Conservation (phyloP, 2,113 vertebrate species). For the Lepisosteus osseus region DNA sequence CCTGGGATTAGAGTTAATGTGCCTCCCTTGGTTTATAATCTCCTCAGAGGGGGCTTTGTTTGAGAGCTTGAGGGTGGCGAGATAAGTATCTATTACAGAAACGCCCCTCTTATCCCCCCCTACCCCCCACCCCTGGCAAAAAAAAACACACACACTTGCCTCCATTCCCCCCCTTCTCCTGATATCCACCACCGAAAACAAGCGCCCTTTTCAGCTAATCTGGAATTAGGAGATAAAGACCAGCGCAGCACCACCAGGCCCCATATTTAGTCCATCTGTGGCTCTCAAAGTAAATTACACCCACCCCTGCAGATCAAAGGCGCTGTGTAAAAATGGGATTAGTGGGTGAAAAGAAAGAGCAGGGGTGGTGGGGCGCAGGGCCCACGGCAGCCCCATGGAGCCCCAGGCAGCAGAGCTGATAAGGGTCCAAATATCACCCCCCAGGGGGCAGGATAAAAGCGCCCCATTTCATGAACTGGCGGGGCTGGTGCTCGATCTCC, state of each 20-base stretch:
- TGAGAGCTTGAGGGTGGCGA: conserved; percentile 72
- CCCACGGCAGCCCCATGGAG: conserved; percentile 9
- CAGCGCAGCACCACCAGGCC: conserved; percentile 56
- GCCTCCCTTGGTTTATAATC: conserved; percentile 78
- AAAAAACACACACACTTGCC: conserved; percentile 68
- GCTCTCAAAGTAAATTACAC: conserved; percentile 56
- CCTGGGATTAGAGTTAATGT: conserved; percentile 81
- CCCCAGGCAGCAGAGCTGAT: conserved; percentile 38
- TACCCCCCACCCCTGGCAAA: conserved; percentile 50
- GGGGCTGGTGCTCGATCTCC: not conserved
- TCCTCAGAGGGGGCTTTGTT: conserved; percentile 78
- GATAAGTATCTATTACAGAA: conserved; percentile 84
- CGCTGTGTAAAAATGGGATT: conserved; percentile 46
- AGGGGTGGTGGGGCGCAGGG: conserved; percentile 3
- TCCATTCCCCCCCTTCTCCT: conserved; percentile 59
- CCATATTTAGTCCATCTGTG: conserved; percentile 78
- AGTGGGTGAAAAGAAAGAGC: conserved; percentile 32
- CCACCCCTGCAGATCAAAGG: conserved; percentile 61
- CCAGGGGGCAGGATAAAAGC: conserved; percentile 30
- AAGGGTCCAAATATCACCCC: conserved; percentile 46
- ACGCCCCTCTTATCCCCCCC: conserved; percentile 62
- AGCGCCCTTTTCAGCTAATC: conserved; percentile 72
- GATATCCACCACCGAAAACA: conserved; percentile 64
- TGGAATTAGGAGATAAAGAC: conserved; percentile 72
- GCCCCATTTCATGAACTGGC: conserved; percentile 26